Base-by-base conservation (phyloP, 2,797 vertebrate genomes). In the Gymnopithys bicolor region DNA sequence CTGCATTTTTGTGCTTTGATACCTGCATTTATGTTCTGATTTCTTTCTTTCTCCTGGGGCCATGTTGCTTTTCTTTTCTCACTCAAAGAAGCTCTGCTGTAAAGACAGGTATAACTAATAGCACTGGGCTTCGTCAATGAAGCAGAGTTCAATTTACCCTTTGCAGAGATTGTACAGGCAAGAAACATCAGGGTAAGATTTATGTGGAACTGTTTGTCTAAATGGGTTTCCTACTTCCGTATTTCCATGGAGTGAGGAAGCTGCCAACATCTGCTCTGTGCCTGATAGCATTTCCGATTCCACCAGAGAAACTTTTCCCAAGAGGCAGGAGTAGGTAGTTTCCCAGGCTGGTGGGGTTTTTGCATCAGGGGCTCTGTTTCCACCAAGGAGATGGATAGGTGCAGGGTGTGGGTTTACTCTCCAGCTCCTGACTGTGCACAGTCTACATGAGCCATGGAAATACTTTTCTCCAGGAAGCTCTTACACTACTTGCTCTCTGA, bases 1-100 rank as follows among this genome's bases (percentile, higher is more conserved):
- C 92, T 62, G 80, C 86, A 91, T 89, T 97, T 94, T 96, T 96
- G 89, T 76, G 80, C 85, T 94, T 81, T 59, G 77, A 96, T 97
- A 96, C 93, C 93, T 94, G 89, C 96, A 94, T 95, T 94, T 93
- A 84, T 48, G 91, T 87, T 94, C 84, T 53, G 94, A 96, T 91
- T 87, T 86, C 75, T 41, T 66, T 73, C 78, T 66, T 75, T 94
- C 90, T 91, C 89, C 90, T 78, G 95, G 96, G 95, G 93, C 95
- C 93, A 66, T 45, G 22, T 73, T 39, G 60, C 77, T 93, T 93
- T 92, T 62, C 82, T 71, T 93, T 93, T 90, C 94, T 45, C 19
- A 84, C 85, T 45, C 83, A 83, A 87, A 89, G 74, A 75, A 43
- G 37, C 60, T 93, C 74, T 67, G 51, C 84, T 16, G 0, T 52